phyloP scores from a whole-genome alignment of 2,797 vertebrate genomes.

The Furcifer pardalis region DNA sequence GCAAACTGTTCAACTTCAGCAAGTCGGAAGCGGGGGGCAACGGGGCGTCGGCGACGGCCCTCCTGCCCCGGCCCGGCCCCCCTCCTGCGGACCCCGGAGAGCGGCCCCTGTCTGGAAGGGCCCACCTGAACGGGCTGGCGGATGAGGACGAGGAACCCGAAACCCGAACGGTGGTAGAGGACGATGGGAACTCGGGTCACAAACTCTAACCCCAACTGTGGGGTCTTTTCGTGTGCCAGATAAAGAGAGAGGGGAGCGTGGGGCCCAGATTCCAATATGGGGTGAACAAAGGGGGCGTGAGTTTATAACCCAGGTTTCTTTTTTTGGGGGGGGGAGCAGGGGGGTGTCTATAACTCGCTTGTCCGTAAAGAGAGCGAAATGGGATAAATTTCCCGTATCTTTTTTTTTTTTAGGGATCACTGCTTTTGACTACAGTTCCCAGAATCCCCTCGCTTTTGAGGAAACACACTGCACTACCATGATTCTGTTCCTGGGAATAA shows the following conservation, averaged over 20 bases:
- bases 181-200: slow-evolving; percentile 79
- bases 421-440: too few species aligned
- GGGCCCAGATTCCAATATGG: too few species aligned
- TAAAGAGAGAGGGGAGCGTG: slow-evolving; percentile 73
- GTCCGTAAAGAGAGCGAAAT: too few species aligned
- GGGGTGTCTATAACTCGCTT: too few species aligned
- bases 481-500: too few species aligned
- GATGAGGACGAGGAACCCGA: slow-evolving; percentile 77
- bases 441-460: too few species aligned
- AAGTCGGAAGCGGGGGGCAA: slow-evolving; percentile 71
- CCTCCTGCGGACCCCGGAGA: slow-evolving; percentile 73
- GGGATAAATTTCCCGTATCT: too few species aligned
- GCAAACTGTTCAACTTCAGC: slow-evolving; percentile 94
- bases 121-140: slow-evolving; percentile 86
- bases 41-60: neutral
- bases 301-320: too few species aligned
- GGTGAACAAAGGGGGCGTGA: too few species aligned
- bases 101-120: slow-evolving; percentile 76
- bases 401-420: too few species aligned
- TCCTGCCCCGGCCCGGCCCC: slow-evolving; percentile 43
- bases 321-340: too few species aligned
- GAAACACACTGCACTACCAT: too few species aligned
- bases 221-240: slow-evolving; percentile 39
- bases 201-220: slow-evolving; percentile 78
- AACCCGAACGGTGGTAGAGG: slow-evolving; percentile 73